Evolutionary conservation across 1,140 invertebrate genomes (phyloP), one percentile per base, ranked within the genome.

Genomic region (Brachionus asplanchnoidis): DNA sequence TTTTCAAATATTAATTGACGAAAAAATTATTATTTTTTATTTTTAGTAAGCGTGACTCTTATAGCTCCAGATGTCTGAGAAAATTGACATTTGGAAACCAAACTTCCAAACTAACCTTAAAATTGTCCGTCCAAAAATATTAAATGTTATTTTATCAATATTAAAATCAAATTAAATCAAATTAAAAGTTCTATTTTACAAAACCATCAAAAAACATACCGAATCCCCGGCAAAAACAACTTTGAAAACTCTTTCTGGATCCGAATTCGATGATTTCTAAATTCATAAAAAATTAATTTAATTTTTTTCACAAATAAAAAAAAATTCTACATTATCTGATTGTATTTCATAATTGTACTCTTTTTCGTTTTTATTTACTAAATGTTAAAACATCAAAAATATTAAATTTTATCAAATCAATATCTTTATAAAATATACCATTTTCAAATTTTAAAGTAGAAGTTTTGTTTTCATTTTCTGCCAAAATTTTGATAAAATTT

Each of bases 191-290:
- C 0, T 36, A 36, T 36, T 36, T 68, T 6, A 68, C 17, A 28
- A 68, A 32, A 28, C 14, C 14, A 68, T 12, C 12, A 42, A 75
- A 42, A 50, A 44, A 14, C 12, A 65, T 82, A 82, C 79, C 50
- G 79, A 82, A 86, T 93, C 92, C 4, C 92, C 84, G 40, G 60
- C 68, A 84, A 84, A 84, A 26, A 73, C 84, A 8, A 84, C 12
- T 84, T 84, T 84, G 32, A 84, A 84, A 17, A 84, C 32, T 50
- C 84, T 26, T 17, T 84, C 73, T 5, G 84, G 84, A 68, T 40
- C 46, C 2, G 36, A 40, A 73, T 73, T 73, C 8, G 36, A 60
- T 3, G 20, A 8, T 20, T 5, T 60, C 53, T 60, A 20, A 60
- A 36, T 36, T 7, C 6, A 36, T 7, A 36, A 36, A 36, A 36